phyloP scores from a whole-genome alignment of 35 echinoderm and acorn worm genomes.

The Apostichopus californicus region DNA sequence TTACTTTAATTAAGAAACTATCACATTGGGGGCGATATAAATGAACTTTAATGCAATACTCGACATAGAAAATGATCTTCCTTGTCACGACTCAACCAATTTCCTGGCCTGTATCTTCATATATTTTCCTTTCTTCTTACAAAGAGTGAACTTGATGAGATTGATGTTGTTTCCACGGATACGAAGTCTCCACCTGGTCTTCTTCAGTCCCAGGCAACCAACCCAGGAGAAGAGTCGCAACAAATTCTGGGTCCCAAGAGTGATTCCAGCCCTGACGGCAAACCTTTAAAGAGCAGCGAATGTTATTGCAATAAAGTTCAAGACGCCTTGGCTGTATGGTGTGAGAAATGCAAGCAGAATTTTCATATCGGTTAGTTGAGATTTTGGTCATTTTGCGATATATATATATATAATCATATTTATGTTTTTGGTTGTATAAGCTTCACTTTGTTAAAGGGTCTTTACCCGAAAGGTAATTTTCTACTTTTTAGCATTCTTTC shows the following conservation, averaged over 20 bases:
- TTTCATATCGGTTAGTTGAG: constrained; percentile 85
- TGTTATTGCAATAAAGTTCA: constrained; percentile 78
- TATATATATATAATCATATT: too few species aligned
- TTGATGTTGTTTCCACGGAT: constrained; percentile 94
- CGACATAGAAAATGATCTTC: too few species aligned
- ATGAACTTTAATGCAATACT: too few species aligned
- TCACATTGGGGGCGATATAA: too few species aligned
- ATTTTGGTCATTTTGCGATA: not conserved
- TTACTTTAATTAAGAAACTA: too few species aligned
- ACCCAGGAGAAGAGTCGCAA: not conserved
- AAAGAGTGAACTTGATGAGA: constrained; percentile 79
- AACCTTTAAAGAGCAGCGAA: not conserved
- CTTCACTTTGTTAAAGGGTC: too few species aligned
- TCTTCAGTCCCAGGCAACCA: constrained; percentile 6
- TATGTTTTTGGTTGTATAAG: too few species aligned
- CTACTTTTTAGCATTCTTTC: too few species aligned
- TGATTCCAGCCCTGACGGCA: not conserved
- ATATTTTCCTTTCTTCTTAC: not conserved
- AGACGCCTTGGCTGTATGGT: constrained; percentile 59
- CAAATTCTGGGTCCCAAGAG: not conserved
- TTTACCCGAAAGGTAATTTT: too few species aligned
- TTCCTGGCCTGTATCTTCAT: not conserved
- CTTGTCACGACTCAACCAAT: not conserved
- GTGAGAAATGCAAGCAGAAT: constrained; percentile 87
- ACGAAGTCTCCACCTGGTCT: constrained; percentile 68